A percentile compares a stretch with the other conserved stretches of the same genome.
Conservation (phyloP, 2,888 invertebrate species). For the Drosophila picticornis region DNA sequence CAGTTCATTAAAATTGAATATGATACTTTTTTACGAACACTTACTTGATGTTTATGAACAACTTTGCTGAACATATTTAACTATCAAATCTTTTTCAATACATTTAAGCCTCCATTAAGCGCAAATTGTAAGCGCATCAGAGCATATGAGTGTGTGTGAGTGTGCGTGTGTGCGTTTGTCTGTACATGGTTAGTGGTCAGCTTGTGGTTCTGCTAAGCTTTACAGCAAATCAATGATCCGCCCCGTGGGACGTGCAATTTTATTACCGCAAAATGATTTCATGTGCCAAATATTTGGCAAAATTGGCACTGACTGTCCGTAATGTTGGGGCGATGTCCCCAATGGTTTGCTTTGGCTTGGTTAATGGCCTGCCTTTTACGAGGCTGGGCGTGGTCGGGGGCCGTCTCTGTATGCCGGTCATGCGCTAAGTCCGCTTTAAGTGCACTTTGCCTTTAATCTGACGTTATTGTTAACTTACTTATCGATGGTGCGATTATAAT, state of each 20-base stretch:
- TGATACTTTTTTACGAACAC: constrained; percentile 10
- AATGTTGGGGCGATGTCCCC: constrained; percentile 42
- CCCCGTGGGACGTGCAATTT: constrained; percentile 63
- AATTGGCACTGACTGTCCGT: constrained; percentile 60
- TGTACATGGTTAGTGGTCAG: constrained; percentile 30
- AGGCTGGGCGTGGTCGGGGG: constrained; percentile 55
- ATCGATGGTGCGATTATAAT: constrained; percentile 59
- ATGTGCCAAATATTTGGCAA: constrained; percentile 78
- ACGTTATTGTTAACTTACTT: constrained; percentile 54
- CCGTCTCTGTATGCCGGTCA: constrained; percentile 63
- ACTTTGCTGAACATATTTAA: constrained; percentile 10
- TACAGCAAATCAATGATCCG: constrained; percentile 76
- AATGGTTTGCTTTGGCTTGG: constrained; percentile 46
- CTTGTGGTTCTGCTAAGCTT: constrained; percentile 53
- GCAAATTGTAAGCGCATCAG: constrained; percentile 23
- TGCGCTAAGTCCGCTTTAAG: constrained; percentile 61
- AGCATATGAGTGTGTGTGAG: neutral
- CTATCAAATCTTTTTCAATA: constrained; percentile 25
- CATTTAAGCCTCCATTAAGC: constrained; percentile 46
- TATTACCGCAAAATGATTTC: constrained; percentile 78
- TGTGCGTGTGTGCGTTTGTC: neutral
- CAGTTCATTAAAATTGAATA: constrained; percentile 16
- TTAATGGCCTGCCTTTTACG: constrained; percentile 70
- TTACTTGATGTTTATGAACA: constrained; percentile 24
- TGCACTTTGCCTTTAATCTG: constrained; percentile 71